Evolutionary conservation across 2,113 vertebrate genomes (phyloP), one percentile per base, ranked within the genome.

Genomic region (Heloderma charlesbogerti): DNA sequence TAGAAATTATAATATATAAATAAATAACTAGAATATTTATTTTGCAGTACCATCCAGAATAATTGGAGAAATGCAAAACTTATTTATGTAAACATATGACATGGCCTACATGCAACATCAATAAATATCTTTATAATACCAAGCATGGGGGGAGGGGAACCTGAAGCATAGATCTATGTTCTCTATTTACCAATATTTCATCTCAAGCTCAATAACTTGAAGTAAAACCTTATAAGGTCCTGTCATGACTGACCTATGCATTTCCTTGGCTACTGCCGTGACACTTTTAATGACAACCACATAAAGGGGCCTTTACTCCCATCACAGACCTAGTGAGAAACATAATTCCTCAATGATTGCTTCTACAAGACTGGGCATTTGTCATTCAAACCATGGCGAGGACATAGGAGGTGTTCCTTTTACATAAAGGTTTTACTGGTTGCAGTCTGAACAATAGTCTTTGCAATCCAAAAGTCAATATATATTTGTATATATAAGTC

Each of bases 131-230:
- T 92, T 0, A 88, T 79, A 4, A 63, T 66, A 25, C 0, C 1
- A 87, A 20, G 4, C 48, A 1, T 66, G 48, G 15, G 2, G 27
- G 27, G 37, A 3, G 37, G 12, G 43, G 79, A 2, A 86, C 88
- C 4, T 91, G 74, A 88, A 88, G 31, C 45, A 84, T 3, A 45
- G 0, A 37, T 0, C 54, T 75, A 16, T 27, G 1, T 67, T 92
- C 0, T 77, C 63, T 88, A 84, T 91, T 87, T 92, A 94, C 72
- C 27, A 87, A 0, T 66, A 88, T 88, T 92, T 84, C 74, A 93
- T 84, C 77, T 92, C 34, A 94, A 92, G 74, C 89, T 87, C 63
- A 90, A n/a, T 91, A 83, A 7, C 2, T 80, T 72, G 16, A 67
- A 92, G 1, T 69, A 91, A 94, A 89, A 88, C 27, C 84, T 92